Conservation (phyloP, 2,113 vertebrate genomes). For the Bujurquina vittata region DNA sequence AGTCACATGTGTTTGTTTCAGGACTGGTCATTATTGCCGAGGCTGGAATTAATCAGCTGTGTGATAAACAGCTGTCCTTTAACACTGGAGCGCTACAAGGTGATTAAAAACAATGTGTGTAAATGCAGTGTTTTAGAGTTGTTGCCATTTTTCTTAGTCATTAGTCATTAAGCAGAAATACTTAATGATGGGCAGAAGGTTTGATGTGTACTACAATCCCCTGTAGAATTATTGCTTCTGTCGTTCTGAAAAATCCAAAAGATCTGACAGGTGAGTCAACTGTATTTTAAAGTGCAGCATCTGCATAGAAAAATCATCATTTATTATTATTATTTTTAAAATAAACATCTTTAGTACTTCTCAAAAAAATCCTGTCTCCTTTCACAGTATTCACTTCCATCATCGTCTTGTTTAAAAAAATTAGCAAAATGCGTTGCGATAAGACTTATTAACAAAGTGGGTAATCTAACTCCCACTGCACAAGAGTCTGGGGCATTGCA, state of each 20-base stretch:
- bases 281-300: not conserved
- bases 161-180: not conserved
- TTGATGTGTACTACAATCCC: not conserved
- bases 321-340: not conserved
- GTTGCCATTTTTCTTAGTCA: not conserved
- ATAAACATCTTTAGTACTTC: not conserved
- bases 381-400: not conserved
- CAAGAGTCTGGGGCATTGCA: not conserved
- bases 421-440: not conserved
- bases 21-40: not conserved
- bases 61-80: not conserved
- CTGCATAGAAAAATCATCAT: not conserved
- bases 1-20: not conserved
- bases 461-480: not conserved
- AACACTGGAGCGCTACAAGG: not conserved
- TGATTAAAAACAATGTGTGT: slow-evolving; percentile 3
- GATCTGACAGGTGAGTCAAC: not conserved
- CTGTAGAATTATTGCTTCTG: not conserved
- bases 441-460: not conserved
- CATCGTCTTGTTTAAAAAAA: not conserved
- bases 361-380: rapidly evolving
- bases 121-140: not conserved
- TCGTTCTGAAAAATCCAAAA: not conserved
- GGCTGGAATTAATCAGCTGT: not conserved
- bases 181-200: not conserved